Evolutionary conservation across 2,888 invertebrate species (phyloP).

Genomic region (Macaria liturata): DNA sequence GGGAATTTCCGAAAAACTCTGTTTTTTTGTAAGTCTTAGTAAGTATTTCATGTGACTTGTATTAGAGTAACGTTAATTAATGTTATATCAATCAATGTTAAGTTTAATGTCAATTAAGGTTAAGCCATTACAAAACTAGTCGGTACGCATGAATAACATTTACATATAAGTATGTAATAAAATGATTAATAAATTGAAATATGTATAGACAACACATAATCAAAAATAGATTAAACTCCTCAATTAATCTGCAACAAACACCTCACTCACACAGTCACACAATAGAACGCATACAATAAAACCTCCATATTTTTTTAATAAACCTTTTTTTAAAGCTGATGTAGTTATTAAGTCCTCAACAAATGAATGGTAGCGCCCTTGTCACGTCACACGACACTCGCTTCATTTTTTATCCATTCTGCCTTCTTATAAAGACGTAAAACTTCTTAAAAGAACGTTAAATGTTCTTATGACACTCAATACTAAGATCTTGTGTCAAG

Average conservation of each 20-base stretch:
- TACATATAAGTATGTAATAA: too few relatives aligned
- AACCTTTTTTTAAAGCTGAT: slow-evolving; percentile 23
- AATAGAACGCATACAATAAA: background rate
- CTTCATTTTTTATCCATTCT: slow-evolving; percentile 46
- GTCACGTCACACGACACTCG: slow-evolving; percentile 54
- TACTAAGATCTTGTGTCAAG: slow-evolving; percentile 49
- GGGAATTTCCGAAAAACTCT: background rate
- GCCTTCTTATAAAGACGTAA: slow-evolving; percentile 51
- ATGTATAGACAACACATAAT: too few relatives aligned
- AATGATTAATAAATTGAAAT: too few relatives aligned
- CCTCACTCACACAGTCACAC: background rate
- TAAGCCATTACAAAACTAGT: too few relatives aligned
- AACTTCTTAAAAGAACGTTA: slow-evolving; percentile 51
- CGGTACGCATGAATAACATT: too few relatives aligned
- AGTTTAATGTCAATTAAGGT: too few relatives aligned
- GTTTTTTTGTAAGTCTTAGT: too few relatives aligned
- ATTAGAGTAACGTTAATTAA: too few relatives aligned
- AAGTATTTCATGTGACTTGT: too few relatives aligned
- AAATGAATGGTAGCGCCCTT: slow-evolving; percentile 38
- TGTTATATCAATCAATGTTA: too few relatives aligned
- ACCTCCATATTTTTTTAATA: slow-evolving; percentile 18
- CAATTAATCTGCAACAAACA: too few relatives aligned
- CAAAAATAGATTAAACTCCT: too few relatives aligned
- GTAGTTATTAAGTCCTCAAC: slow-evolving; percentile 23
- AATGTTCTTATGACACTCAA: slow-evolving; percentile 60